Evolutionary conservation across 1,140 invertebrate species (phyloP).

Genomic region (Leptopilina boulardi): DNA sequence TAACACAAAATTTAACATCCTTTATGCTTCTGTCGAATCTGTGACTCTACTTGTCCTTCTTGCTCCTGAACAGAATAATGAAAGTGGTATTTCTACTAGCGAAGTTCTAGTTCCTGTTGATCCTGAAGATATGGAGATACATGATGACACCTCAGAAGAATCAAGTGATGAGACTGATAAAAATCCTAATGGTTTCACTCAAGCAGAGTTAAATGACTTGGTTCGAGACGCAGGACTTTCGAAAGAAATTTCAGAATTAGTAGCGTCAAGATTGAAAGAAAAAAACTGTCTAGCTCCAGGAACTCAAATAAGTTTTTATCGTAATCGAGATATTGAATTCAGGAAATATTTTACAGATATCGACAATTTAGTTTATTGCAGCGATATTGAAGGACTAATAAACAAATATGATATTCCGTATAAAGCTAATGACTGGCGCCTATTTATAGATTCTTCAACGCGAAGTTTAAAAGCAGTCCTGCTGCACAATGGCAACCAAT

Average conservation of each 20-base stretch:
- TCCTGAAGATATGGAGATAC: not conserved
- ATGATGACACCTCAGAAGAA: not conserved
- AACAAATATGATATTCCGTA: constrained; percentile 37
- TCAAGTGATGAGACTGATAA: constrained; percentile 13
- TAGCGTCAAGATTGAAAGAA: not conserved
- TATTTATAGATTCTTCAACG: constrained; percentile 53
- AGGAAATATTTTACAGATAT: constrained; percentile 33
- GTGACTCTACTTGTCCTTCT: not conserved
- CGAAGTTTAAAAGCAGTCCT: constrained; percentile 46
- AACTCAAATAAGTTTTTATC: constrained; percentile 35
- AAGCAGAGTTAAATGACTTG: constrained; percentile 37
- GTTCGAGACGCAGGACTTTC: constrained; percentile 35
- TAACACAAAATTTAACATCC: not conserved
- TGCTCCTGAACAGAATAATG: not conserved
- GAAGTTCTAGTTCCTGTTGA: not conserved
- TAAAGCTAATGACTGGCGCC: constrained; percentile 47
- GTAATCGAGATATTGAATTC: constrained; percentile 35
- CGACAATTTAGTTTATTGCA: constrained; percentile 36
- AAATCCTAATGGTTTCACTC: constrained; percentile 17
- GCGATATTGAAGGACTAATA: constrained; percentile 38
- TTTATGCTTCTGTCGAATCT: constrained; percentile 20
- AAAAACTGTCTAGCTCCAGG: constrained; percentile 39
- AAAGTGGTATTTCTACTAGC: too few species aligned
- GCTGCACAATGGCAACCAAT: constrained; percentile 39
- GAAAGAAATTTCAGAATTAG: constrained; percentile 34